Evolutionary conservation across 2,888 invertebrate species (phyloP).

Genomic region (Hirtodrosophila histrioides): DNA sequence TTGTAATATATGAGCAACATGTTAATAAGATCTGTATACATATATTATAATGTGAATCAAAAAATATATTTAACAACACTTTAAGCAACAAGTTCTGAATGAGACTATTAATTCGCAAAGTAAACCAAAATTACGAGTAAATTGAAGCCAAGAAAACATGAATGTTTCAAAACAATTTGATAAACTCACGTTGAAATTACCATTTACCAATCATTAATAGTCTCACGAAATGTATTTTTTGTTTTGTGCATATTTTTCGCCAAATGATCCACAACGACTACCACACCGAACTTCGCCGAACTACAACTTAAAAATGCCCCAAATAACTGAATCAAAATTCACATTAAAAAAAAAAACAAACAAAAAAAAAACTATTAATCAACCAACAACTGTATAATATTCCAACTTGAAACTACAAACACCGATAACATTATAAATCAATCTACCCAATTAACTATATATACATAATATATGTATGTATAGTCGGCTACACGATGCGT

Average conservation of each 20-base stretch:
- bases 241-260: conserved; percentile 83
- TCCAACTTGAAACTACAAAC: conserved; percentile 33
- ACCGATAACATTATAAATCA: conserved; percentile 29
- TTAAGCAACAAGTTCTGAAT: conserved; percentile 83
- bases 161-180: conserved; percentile 39
- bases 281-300: conserved; percentile 55
- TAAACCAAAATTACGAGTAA: conserved; percentile 20
- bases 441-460: conserved; percentile 38
- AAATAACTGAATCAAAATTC: conserved; percentile 43
- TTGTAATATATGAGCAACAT: conserved; percentile 58
- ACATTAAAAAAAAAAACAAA: conserved; percentile 28
- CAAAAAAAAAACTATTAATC: no score
- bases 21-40: conserved; percentile 15
- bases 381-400: no score
- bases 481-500: conserved; percentile 99
- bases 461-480: conserved; percentile 54
- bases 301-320: conserved; percentile 42
- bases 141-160: conserved; percentile 16
- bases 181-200: conserved; percentile 49
- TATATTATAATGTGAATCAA: conserved; percentile 59
- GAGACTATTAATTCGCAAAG: conserved; percentile 83
- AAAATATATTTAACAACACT: conserved; percentile 81
- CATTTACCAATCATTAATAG: conserved; percentile 79
- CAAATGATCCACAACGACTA: conserved; percentile 70
- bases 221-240: conserved; percentile 83